These are phyloP conservation scores for Empidonax traillii DNA, from an alignment of 2,113 vertebrate species.

Conservation along the genomic window DNA sequence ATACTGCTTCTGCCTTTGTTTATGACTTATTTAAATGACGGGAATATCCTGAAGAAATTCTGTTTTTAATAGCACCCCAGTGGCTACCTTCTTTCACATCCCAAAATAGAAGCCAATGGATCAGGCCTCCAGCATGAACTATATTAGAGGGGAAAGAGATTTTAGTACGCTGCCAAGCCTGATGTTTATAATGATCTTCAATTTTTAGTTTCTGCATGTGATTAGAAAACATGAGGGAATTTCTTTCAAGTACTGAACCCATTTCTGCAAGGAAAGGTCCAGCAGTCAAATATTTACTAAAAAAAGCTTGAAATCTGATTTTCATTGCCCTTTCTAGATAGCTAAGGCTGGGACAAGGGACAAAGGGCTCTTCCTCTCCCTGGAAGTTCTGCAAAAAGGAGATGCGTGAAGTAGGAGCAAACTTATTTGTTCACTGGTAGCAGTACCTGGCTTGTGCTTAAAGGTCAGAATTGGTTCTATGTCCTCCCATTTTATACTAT, in stretches of 20 bases:
- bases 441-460: not conserved
- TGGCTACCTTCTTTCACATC: conserved; percentile 42
- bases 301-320: not conserved
- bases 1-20: conserved; percentile 48
- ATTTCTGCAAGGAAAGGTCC: not conserved
- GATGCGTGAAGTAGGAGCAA: not conserved
- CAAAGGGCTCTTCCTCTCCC: not conserved
- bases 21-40: conserved; percentile 33
- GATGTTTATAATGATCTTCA: conserved; percentile 41
- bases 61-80: conserved; percentile 2
- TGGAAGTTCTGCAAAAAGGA: not conserved
- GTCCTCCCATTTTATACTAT: not conserved
- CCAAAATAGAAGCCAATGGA: conserved; percentile 49
- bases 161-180: conserved; percentile 31
- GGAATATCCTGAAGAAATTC: conserved; percentile 33
- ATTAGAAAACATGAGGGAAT: conserved; percentile 12
- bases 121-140: conserved; percentile 15
- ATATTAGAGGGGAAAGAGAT: conserved; percentile 24
- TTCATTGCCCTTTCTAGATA: not conserved
- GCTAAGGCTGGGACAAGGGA: not conserved
- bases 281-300: not conserved
- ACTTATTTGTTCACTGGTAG: not conserved
- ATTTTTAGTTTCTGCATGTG: conserved; percentile 26
- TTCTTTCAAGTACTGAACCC: not conserved
- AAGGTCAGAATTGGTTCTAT: not conserved